Evolutionary conservation across 2,888 invertebrate genomes (phyloP).

Genomic region (Teleogryllus oceanicus): DNA sequence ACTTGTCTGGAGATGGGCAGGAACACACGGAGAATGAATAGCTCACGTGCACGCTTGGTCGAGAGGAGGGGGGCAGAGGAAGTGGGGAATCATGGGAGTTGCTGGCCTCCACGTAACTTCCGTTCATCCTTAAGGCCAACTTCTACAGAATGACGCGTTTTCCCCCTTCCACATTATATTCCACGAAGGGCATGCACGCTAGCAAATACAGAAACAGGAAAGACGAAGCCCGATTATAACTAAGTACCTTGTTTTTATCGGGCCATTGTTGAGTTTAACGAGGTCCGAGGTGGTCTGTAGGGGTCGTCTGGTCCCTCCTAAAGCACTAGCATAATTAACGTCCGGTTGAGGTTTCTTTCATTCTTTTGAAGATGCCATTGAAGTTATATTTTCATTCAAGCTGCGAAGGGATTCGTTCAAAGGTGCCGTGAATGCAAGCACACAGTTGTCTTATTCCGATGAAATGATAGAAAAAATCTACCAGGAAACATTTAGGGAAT

Average conservation of each 20-base stretch:
- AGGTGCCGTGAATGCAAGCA: too few species aligned
- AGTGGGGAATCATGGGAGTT: not conserved
- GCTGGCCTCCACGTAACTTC: slow-evolving; percentile 6
- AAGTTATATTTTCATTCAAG: too few species aligned
- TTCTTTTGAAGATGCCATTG: too few species aligned
- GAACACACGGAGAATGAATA: not conserved
- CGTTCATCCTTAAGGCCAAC: slow-evolving; percentile 18
- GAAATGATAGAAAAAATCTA: too few species aligned
- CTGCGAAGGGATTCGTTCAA: too few species aligned
- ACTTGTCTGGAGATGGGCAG: slow-evolving; percentile 21
- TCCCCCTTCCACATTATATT: not conserved
- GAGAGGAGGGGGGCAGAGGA: not conserved
- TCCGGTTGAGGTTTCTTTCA: too few species aligned
- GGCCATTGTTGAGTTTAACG: not conserved
- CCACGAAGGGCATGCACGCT: not conserved
- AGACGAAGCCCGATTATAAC: not conserved
- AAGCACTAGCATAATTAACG: too few species aligned
- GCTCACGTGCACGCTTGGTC: not conserved
- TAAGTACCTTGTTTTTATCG: not conserved
- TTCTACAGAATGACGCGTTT: not conserved
- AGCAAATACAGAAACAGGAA: not conserved
- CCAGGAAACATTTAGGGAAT: too few species aligned
- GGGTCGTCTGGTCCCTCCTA: not conserved
- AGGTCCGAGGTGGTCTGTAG: not conserved
- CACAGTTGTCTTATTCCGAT: too few species aligned